Evolutionary conservation across 2,888 invertebrate species (phyloP), one percentile per base, ranked within the genome.

Genomic region (Cheilosia scutellata): DNA sequence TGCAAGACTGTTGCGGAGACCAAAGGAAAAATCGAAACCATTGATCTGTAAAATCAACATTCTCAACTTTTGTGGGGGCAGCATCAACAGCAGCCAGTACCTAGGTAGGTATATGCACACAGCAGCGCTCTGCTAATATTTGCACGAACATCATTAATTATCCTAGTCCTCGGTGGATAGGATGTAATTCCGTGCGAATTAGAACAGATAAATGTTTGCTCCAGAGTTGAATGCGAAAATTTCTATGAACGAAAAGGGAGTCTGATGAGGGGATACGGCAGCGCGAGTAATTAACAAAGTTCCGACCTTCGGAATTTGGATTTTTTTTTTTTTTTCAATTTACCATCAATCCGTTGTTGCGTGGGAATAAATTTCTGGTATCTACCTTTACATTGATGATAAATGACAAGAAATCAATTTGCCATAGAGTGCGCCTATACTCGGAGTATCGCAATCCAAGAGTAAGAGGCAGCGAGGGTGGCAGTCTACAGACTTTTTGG

Each of bases 41-140:
- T 82, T 86, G 86, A 86, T 86, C 86, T 86, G 82, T 86, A 86
- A 86, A 86, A 86, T 86, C 86, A 86, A 86, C 86, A 86, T 86
- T 63, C 76, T 82, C 60, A 80, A 71, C 57, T 62, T 37, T 57
- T 65, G 83, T 84, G 79, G 83, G 83, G 83, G 82, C 78, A 78
- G 76, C 51, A 55, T 27, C 65, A 51, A 33, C 49, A 42, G 20
- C 42, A 47, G 25, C 44, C 27, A 9, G 33, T 44, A 47, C 9
- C 9, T 37, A 6, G 16, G 20, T 13, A 55, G n/a, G 9, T 47
- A 27, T 13, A 6, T 29, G 65, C 44, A 33, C 65, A 63, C 58
- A 80, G 80, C 80, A 42, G 70, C 57, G 76, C 68, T 86, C 57
- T 63, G 63, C 82, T 82, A 86, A 86, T 86, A 86, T 86, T 86